Conservation (phyloP, 2,888 invertebrate genomes). For the Cerceris rybyensis region DNA sequence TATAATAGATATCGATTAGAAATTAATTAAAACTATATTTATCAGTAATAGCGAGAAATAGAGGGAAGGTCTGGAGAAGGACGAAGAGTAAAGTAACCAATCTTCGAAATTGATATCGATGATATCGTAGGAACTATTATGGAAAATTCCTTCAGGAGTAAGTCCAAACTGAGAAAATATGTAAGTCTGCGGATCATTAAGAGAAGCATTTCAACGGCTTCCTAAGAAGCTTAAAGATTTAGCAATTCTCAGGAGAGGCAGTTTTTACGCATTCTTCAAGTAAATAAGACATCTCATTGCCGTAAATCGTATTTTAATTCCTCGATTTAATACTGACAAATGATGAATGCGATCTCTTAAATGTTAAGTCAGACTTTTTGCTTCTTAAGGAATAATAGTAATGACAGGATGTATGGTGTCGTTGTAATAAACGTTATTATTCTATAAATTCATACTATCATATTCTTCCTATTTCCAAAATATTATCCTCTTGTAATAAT, state of each 20-base stretch:
- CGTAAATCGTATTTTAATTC: constrained; percentile 6
- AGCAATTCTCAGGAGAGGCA: constrained; percentile 23
- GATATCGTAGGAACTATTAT: constrained; percentile 34
- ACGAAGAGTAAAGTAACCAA: constrained; percentile 10
- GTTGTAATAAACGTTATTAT: too few species aligned
- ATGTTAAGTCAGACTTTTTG: neutral
- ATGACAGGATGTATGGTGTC: too few species aligned
- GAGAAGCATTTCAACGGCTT: constrained; percentile 46
- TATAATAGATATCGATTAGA: too few species aligned
- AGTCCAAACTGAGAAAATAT: constrained; percentile 34
- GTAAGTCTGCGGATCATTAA: constrained; percentile 47
- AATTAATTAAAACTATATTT: neutral
- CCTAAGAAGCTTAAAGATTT: constrained; percentile 55
- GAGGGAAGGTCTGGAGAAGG: too few species aligned
- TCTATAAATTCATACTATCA: too few species aligned
- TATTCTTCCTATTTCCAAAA: too few species aligned
- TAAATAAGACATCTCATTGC: neutral
- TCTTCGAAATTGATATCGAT: constrained; percentile 13
- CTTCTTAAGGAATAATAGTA: neutral
- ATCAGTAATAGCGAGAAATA: neutral
- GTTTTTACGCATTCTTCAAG: constrained; percentile 21
- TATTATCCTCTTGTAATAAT: too few species aligned
- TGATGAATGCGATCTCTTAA: constrained; percentile 12
- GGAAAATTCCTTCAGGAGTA: constrained; percentile 30
- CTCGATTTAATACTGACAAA: constrained; percentile 17